phyloP scores from a whole-genome alignment of 2,888 invertebrate species.

The Xestia c-nigrum region DNA sequence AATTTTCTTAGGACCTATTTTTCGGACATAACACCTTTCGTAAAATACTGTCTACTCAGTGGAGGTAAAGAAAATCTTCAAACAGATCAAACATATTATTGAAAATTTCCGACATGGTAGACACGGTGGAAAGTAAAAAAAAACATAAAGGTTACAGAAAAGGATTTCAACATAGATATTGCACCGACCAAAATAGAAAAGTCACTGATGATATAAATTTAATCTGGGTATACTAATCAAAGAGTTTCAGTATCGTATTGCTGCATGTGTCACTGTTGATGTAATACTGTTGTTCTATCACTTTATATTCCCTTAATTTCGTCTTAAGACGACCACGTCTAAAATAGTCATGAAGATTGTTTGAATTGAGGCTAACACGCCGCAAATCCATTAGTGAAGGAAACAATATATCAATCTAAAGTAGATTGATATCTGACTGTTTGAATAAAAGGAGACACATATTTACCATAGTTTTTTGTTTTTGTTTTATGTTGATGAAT shows the following conservation, averaged over 20 bases:
- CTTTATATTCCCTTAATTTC: conserved; percentile 2
- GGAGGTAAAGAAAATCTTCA: not conserved
- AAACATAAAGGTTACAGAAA: not conserved
- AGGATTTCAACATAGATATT: conserved; percentile 7
- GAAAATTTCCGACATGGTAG: not conserved
- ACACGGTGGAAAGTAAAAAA: not conserved
- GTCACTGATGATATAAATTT: not conserved
- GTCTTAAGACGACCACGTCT: too few relatives aligned
- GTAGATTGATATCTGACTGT: conserved; percentile 6
- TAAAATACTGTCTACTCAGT: not conserved
- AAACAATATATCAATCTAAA: conserved; percentile 16
- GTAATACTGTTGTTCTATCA: conserved; percentile 4
- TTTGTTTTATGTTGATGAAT: conserved; percentile 14
- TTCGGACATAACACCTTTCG: not conserved
- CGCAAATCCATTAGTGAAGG: conserved; percentile 40
- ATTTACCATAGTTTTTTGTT: not conserved
- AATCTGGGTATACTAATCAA: not conserved
- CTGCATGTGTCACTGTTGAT: conserved; percentile 24
- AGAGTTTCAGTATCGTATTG: conserved; percentile 15
- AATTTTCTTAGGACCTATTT: not conserved
- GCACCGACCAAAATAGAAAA: not conserved
- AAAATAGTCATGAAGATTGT: conserved; percentile 2
- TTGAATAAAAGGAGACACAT: not conserved
- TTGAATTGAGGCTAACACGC: conserved; percentile 37
- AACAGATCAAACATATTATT: not conserved